phyloP scores from a whole-genome alignment of 2,888 invertebrate species.

The Nymphalis urticae region DNA sequence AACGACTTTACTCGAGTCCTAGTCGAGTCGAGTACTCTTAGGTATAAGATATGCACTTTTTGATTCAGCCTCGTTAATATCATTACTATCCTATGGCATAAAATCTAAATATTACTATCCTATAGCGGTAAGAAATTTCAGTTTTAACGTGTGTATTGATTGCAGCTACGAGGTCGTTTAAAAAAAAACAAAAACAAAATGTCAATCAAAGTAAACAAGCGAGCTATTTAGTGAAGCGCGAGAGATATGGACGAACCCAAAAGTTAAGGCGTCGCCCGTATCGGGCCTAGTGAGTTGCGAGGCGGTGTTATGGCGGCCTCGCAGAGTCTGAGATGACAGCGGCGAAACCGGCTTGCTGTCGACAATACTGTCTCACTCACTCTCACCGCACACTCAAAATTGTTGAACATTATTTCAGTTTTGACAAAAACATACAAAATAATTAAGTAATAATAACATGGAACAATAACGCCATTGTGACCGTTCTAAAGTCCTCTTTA shows the following conservation, averaged over 20 bases:
- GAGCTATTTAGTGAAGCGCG: constrained; percentile 43
- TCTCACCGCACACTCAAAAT: background rate
- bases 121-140: too few relatives aligned
- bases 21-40: too few relatives aligned
- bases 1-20: too few relatives aligned
- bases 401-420: too few relatives aligned
- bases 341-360: constrained; percentile 53
- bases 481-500: too few relatives aligned
- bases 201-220: constrained; percentile 15
- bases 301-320: constrained; percentile 53
- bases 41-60: too few relatives aligned
- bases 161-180: background rate
- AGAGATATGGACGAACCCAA: constrained; percentile 70
- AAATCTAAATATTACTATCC: too few relatives aligned
- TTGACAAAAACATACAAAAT: too few relatives aligned
- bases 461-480: too few relatives aligned
- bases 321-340: constrained; percentile 66
- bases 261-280: constrained; percentile 59
- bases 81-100: too few relatives aligned
- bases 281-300: constrained; percentile 56
- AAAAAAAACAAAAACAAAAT: constrained; percentile 23
- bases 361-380: constrained; percentile 28
- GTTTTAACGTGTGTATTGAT: background rate
- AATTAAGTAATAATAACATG: too few relatives aligned
- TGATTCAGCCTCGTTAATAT: too few relatives aligned